A percentile compares a stretch with the other conserved stretches of the same genome.
These are phyloP conservation scores for Phalacrocorax brasilianus DNA, from an alignment of 2,113 vertebrate species.

Conservation along the genomic window DNA sequence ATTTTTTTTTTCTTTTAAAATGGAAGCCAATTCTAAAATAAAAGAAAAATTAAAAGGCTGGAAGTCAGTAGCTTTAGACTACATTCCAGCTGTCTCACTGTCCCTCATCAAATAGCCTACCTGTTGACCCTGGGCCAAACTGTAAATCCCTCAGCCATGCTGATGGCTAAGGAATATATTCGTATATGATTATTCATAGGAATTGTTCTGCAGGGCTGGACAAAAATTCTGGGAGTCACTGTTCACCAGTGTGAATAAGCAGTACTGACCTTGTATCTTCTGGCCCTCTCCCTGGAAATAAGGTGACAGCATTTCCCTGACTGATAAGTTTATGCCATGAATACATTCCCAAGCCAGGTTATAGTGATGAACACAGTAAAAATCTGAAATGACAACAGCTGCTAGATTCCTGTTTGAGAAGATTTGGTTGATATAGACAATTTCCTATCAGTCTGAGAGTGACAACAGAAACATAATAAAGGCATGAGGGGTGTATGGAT, in stretches of 20 bases:
- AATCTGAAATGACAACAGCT: background rate
- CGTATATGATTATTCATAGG: background rate
- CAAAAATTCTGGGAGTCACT: background rate
- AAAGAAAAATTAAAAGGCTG: background rate
- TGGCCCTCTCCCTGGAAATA: background rate
- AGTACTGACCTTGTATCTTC: background rate
- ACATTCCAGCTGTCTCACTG: background rate
- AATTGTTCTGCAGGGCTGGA: background rate
- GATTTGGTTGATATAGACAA: slow-evolving; percentile 20
- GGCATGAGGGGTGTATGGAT: background rate
- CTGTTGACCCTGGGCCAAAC: background rate
- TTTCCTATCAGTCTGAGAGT: slow-evolving; percentile 20
- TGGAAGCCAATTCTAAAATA: background rate
- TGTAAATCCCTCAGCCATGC: background rate
- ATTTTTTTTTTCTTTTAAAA: background rate
- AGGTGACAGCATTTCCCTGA: background rate
- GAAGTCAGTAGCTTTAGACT: background rate
- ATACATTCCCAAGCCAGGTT: background rate
- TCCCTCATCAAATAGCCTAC: background rate
- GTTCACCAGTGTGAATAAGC: background rate
- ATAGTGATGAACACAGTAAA: background rate
- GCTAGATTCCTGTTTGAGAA: background rate
- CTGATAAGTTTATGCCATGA: background rate
- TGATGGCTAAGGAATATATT: background rate
- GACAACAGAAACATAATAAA: slow-evolving; percentile 35